A percentile compares a stretch with the other conserved stretches of the same genome.
phyloP scores from a whole-genome alignment of 2,113 vertebrate genomes.

The Ibidorhyncha struthersii region DNA sequence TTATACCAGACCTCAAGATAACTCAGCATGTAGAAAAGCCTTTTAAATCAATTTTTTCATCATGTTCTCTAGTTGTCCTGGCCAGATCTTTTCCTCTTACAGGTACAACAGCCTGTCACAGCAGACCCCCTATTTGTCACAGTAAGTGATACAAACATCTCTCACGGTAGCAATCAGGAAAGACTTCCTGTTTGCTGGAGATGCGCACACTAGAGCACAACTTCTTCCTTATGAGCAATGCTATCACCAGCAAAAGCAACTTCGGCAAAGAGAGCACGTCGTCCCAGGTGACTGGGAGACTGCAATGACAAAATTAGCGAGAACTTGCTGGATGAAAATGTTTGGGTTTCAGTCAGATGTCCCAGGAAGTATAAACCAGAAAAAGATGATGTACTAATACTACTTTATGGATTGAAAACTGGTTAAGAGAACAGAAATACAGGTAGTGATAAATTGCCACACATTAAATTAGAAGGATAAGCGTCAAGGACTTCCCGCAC shows the following conservation, averaged over 20 bases:
- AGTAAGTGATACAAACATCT: neutral
- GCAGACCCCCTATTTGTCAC: neutral
- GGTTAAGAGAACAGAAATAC: neutral
- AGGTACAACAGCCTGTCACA: neutral
- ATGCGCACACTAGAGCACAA: rapidly evolving
- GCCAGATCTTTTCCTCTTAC: neutral
- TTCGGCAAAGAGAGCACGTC: neutral
- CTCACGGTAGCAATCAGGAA: neutral
- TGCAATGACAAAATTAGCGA: neutral
- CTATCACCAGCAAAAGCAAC: neutral
- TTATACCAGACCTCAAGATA: neutral
- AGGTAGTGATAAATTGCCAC: neutral
- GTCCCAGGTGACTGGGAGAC: rapidly evolving
- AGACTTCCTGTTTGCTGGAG: neutral
- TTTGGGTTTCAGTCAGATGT: neutral
- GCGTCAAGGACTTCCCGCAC: neutral
- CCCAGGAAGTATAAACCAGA: neutral
- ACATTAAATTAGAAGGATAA: neutral
- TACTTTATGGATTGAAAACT: neutral
- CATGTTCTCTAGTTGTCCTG: rapidly evolving
- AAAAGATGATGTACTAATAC: neutral
- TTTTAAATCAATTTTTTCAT: neutral
- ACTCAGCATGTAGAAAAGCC: neutral
- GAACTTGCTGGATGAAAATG: neutral
- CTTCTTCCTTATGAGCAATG: rapidly evolving